Base-by-base conservation (phyloP, 2,113 vertebrate species). In the Zosterops lateralis region DNA sequence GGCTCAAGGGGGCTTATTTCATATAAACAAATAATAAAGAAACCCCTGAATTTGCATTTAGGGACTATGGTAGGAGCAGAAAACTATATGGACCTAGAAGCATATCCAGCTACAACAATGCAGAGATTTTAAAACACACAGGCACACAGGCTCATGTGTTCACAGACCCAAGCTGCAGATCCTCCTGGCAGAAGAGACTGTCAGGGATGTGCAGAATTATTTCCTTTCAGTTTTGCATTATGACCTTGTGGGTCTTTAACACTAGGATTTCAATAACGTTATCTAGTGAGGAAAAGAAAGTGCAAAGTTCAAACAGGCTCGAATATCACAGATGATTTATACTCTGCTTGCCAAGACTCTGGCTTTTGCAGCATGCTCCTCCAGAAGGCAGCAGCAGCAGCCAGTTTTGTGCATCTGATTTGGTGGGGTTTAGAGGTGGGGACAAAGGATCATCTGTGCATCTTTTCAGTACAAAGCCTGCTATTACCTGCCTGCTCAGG, bases 321-420 rank as follows among this genome's bases (percentile, higher is more conserved):
- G 0, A 26, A 53, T 89, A 87, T 68, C 89, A 34, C 32, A 45
- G 61, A 34, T 31, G 44, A 61, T 84, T 68, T 57, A 61, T 17
- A 26, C 45, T 57, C 40, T 15, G 36, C 72, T 78, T 22, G 36
- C 76, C 7, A 6, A 77, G 40, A 40, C 40, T 62, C 67, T 86
- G 1, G 0, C 24, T 79, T 54, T 36, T 67, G 60, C 80, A 89
- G 79, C 72, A 9, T 8, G 17, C 44, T 87, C 44, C 65, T 81
- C 61, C 83, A 89, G 86, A 90, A 94, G 89, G 85, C 90, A 92
- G 88, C 71, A 38, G 38, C 38, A 61, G 84, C 67, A 73, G 79
- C 14, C 50, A 26, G 21, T 32, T 86, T 36, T 51, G 36, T 5
- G 18, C 77, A 64, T 86, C 76, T 74, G 7, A 70, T 83, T 92